Conservation (phyloP, 2,113 vertebrate species). For the Microcebus griseorufus region DNA sequence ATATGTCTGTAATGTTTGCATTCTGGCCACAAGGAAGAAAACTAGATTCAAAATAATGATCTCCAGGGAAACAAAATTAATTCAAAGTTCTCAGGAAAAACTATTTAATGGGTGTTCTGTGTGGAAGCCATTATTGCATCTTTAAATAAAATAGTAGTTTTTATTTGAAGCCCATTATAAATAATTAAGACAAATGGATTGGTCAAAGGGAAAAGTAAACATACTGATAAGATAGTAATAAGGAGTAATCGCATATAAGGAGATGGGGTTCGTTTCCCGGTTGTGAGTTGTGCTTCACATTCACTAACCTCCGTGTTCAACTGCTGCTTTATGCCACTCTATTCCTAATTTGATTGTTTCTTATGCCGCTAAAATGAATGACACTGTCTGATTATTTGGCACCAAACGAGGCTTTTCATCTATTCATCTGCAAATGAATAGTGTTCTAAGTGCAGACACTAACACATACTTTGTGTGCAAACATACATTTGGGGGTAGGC, state of each 20-base stretch:
- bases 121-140: background rate
- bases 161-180: background rate
- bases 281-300: background rate
- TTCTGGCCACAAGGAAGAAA: conserved; percentile 22
- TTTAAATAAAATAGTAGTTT: conserved; percentile 39
- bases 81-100: conserved; percentile 20
- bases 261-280: background rate
- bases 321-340: background rate
- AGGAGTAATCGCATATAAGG: background rate
- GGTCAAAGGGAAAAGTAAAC: background rate
- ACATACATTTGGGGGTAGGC: background rate
- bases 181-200: background rate
- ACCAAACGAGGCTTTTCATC: background rate
- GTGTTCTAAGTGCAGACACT: background rate
- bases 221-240: background rate
- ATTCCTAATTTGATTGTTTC: background rate
- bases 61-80: conserved; percentile 9
- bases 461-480: background rate
- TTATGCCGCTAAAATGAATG: background rate
- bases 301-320: background rate
- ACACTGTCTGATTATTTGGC: background rate
- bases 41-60: background rate
- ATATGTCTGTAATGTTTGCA: background rate
- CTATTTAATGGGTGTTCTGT: background rate
- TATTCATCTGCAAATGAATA: background rate